Evolutionary conservation across 2,797 vertebrate species (phyloP).

Genomic region (Sebastes minor): DNA sequence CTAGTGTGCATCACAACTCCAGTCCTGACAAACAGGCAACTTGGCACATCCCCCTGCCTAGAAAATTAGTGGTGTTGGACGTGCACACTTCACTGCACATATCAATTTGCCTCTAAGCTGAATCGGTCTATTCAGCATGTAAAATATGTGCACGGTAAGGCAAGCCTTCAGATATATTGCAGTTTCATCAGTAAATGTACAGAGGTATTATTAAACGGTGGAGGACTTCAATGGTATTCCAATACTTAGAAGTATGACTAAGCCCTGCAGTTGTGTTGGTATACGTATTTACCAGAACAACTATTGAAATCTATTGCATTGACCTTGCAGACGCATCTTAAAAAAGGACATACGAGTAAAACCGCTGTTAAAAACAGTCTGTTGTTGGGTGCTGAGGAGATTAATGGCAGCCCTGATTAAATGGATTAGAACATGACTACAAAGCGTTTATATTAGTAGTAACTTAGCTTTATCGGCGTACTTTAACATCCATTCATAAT

Average conservation of each 20-base stretch:
- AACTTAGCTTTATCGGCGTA: not conserved
- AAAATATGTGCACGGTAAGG: conserved; percentile 4
- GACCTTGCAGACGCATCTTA: conserved; percentile 4
- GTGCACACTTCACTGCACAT: conserved; percentile 20
- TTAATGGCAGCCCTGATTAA: not conserved
- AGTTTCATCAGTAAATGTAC: not conserved
- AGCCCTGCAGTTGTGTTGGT: not conserved
- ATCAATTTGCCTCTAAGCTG: conserved; percentile 6
- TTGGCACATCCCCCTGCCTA: not conserved
- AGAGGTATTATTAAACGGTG: not conserved
- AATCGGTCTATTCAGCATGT: conserved; percentile 13
- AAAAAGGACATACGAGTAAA: not conserved
- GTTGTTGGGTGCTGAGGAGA: not conserved
- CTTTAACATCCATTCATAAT: not conserved
- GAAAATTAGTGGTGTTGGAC: conserved; percentile 16
- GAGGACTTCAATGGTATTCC: not conserved
- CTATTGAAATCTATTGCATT: conserved; percentile 21
- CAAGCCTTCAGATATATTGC: not conserved
- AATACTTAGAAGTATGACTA: not conserved
- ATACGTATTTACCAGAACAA: not conserved
- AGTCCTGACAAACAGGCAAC: conserved; percentile 27
- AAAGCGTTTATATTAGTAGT: not conserved
- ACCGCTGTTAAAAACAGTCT: not conserved
- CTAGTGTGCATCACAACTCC: not conserved
- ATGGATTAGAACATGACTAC: not conserved